Base-by-base conservation (phyloP, 2,113 vertebrate species). In the Fregata magnificens region DNA sequence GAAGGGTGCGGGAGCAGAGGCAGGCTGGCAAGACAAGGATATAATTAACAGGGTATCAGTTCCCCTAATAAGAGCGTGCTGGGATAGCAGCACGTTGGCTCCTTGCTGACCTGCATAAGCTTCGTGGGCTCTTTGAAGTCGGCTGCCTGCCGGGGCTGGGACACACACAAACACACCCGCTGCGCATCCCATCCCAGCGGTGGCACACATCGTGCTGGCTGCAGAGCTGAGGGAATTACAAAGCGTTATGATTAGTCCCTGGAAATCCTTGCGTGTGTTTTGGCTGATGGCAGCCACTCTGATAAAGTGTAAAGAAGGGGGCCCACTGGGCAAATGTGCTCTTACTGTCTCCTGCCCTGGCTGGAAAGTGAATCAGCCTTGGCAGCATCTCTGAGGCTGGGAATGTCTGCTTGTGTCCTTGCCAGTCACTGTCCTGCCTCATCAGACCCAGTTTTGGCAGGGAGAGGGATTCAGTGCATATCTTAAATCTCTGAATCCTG, bases 61-160 rank as follows among this genome's bases (percentile, higher is more conserved):
- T 91, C 45, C 67, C 36, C 45, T 65, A 61, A 81, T 70, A 13
- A 65, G 29, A 77, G 17, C 22, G 0, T 65, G 74, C 79, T 52
- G 86, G 86, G 79, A 19, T 7, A 65, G 52, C 80, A 52, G 83
- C 86, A 14, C 4, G 0, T 15, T 24, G 83, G 91, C 82, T 95
- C 86, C 82, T 90, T 26, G 63, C 83, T 96, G 92, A 49, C 80
- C 86, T 84, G 83, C 44, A 17, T 3, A 7, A 83, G 89, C 77
- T 86, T 5, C 2, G 0, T 36, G 83, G 26, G 80, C 55, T 83
- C 88, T 94, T 86, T 86, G 95, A 95, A 93, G 71, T 29, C 7
- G 2, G 73, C 38, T 72, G 80, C 70, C 72, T 63, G 90, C 56
- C 7, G 1, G 50, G 77, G 45, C 20, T 59, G 85, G 81, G 85